These are phyloP conservation scores for Pachyramphus minor DNA, from an alignment of 2,113 vertebrate genomes.

Conservation along the genomic window DNA sequence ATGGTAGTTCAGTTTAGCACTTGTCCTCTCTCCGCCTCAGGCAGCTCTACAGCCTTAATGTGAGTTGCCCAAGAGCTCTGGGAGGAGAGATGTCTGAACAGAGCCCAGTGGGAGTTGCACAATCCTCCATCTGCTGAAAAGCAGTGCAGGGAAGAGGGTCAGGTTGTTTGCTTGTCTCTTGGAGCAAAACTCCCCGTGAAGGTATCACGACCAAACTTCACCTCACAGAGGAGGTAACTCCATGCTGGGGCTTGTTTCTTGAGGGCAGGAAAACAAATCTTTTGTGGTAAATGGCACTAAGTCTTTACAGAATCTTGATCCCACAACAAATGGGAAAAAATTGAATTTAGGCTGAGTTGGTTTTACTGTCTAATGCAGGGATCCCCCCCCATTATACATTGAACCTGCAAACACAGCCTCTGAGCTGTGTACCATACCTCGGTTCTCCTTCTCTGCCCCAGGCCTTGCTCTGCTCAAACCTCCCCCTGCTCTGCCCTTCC, in stretches of 20 bases:
- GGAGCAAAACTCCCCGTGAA: fast-evolving
- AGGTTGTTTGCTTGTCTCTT: fast-evolving
- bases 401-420: not conserved
- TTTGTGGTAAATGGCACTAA: too few relatives aligned
- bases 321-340: fast-evolving
- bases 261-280: not conserved
- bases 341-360: not conserved
- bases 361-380: not conserved
- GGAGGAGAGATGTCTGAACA: not conserved
- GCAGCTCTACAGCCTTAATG: not conserved
- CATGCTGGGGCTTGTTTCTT: not conserved
- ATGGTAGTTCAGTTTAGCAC: not conserved
- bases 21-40: not conserved
- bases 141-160: not conserved
- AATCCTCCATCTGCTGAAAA: not conserved
- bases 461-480: not conserved
- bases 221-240: not conserved
- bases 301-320: not conserved
- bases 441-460: not conserved
- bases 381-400: not conserved
- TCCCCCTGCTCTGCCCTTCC: not conserved
- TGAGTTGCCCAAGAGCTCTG: not conserved
- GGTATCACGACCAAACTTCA: fast-evolving
- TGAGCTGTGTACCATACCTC: not conserved
- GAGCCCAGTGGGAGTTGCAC: not conserved